Evolutionary conservation across 2,113 vertebrate genomes (phyloP).

Genomic region (Todiramphus chloris): DNA sequence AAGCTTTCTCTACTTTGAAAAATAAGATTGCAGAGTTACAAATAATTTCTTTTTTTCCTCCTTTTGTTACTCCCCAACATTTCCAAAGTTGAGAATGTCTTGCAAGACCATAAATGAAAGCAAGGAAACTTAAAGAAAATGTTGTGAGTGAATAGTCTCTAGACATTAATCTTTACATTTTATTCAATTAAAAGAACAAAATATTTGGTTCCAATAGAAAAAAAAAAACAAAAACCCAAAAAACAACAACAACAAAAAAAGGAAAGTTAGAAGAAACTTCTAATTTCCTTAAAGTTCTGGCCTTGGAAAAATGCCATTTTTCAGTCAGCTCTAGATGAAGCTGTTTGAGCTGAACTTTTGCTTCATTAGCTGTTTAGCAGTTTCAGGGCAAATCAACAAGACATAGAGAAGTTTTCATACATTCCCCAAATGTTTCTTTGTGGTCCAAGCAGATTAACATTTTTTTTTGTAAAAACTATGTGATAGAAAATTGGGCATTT

Average conservation of each 20-base stretch:
- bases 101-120: neutral
- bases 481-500: conserved; percentile 13
- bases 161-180: neutral
- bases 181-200: neutral
- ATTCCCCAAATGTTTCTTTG: neutral
- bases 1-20: neutral
- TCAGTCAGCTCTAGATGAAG: conserved; percentile 13
- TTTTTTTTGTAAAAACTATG: conserved; percentile 3
- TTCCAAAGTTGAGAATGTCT: neutral
- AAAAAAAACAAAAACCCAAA: too few species aligned
- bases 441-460: neutral
- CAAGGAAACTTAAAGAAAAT: neutral
- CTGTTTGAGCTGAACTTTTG: neutral
- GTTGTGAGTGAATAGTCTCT: neutral
- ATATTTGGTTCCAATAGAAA: neutral
- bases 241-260: neutral
- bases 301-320: conserved; percentile 20
- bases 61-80: neutral
- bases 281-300: conserved; percentile 41
- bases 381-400: conserved; percentile 30
- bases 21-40: neutral
- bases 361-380: conserved; percentile 34
- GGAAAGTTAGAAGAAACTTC: neutral
- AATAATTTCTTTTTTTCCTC: neutral
- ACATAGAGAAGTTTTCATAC: neutral